phyloP scores from a whole-genome alignment of 2,797 vertebrate genomes.

The Smutsia gigantea region DNA sequence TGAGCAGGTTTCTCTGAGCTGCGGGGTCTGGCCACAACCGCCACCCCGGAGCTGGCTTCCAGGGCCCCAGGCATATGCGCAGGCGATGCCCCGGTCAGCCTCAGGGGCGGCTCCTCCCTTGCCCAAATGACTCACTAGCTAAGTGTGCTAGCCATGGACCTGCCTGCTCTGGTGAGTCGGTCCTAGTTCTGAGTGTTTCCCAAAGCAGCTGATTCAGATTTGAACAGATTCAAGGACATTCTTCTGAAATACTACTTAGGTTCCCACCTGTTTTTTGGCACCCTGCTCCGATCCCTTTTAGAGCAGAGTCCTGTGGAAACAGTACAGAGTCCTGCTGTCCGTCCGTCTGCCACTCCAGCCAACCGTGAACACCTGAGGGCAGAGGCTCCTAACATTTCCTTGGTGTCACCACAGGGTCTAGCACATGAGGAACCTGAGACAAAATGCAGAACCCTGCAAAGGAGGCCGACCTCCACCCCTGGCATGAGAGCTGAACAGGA shows the following conservation, averaged over 20 bases:
- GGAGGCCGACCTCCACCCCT: background rate
- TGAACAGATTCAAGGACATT: background rate
- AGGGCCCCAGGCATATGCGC: fast-evolving
- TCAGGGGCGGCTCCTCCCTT: background rate
- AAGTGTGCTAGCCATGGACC: background rate
- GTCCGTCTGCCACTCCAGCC: background rate
- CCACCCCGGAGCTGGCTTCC: background rate
- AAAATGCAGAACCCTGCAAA: background rate
- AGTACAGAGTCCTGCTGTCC: background rate
- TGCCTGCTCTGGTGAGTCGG: background rate
- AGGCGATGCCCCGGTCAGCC: too few relatives aligned
- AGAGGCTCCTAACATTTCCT: background rate
- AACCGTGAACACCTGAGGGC: background rate
- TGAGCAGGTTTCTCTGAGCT: background rate
- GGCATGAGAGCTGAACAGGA: background rate
- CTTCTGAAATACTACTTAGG: background rate
- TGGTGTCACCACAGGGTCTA: background rate
- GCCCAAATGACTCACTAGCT: background rate
- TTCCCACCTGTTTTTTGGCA: background rate
- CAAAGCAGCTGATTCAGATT: background rate
- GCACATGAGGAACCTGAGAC: background rate
- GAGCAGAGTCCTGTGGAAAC: background rate
- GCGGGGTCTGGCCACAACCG: background rate
- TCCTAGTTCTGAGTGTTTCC: background rate
- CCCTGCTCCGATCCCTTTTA: background rate